Percentiles rank a stretch among this genome's conserved stretches.
These are phyloP conservation scores for Philereme vetulata DNA, from an alignment of 2,888 invertebrate species.

Conservation along the genomic window DNA sequence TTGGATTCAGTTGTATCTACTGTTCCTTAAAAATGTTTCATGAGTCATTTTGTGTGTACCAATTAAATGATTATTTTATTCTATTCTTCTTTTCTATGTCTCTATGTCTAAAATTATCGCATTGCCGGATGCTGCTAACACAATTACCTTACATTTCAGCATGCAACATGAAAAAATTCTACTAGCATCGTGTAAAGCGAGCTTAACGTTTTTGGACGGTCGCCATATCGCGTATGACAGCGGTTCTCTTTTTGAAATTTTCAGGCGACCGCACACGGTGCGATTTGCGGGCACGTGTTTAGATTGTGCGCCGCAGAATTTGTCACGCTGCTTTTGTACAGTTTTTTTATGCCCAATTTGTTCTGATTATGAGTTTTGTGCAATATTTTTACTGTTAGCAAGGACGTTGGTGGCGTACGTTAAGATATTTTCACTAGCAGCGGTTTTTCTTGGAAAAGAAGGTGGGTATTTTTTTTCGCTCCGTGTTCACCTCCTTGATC, in stretches of 20 bases:
- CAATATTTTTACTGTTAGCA: conserved; percentile 4
- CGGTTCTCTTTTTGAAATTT: conserved; percentile 79
- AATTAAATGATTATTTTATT: no score
- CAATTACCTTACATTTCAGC: no score
- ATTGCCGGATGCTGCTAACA: no score
- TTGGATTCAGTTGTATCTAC: no score
- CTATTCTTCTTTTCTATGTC: no score
- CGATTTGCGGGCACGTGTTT: conserved; percentile 78
- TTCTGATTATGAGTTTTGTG: conserved; percentile 18
- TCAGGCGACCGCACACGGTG: conserved; percentile 64
- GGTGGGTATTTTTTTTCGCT: no score
- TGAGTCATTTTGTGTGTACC: no score
- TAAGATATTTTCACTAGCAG: no score
- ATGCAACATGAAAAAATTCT: background rate
- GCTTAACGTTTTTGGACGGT: conserved; percentile 64
- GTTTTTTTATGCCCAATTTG: conserved; percentile 37
- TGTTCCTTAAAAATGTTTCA: no score
- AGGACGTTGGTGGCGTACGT: background rate
- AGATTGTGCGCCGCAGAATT: conserved; percentile 60
- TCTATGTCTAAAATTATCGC: no score
- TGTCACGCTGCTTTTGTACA: conserved; percentile 47
- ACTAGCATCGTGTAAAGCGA: conserved; percentile 4
- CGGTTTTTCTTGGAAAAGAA: no score
- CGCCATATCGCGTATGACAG: conserved; percentile 81
- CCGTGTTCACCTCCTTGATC: no score